Conservation (phyloP, 1,140 invertebrate genomes). For the Formica exsecta region DNA sequence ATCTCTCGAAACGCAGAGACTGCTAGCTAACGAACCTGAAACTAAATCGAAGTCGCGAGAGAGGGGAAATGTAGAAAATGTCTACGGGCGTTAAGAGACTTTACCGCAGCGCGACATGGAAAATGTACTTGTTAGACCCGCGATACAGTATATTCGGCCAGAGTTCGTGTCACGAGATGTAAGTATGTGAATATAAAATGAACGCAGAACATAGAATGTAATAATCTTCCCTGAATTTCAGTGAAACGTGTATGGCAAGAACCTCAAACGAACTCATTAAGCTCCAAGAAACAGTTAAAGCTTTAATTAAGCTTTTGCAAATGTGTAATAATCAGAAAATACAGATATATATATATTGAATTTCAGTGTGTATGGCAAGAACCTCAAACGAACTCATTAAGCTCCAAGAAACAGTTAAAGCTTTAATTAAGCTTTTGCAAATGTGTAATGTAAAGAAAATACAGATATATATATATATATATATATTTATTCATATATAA, state of each 20-base stretch:
- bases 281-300: conserved; percentile 20
- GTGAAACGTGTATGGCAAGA: conserved; percentile 5
- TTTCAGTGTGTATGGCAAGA: conserved; percentile 13
- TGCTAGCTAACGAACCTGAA: conserved; percentile 50
- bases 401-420: conserved; percentile 20
- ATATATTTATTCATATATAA: too few species aligned
- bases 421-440: conserved; percentile 11
- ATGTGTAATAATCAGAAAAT: conserved; percentile 26
- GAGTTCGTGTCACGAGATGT: conserved; percentile 26
- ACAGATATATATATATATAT: neutral
- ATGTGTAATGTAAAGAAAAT: conserved; percentile 27
- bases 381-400: conserved; percentile 33
- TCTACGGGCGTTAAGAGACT: conserved; percentile 56
- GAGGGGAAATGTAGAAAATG: conserved; percentile 25
- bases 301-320: conserved; percentile 11
- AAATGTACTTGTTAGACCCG: conserved; percentile 39
- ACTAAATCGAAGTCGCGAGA: conserved; percentile 25
- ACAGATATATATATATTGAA: neutral
- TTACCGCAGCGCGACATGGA: conserved; percentile 36
- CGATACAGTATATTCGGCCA: conserved; percentile 21
- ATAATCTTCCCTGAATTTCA: conserved; percentile 46
- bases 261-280: conserved; percentile 33
- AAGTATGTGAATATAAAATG: conserved; percentile 43
- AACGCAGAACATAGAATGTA: neutral
- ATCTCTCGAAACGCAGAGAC: conserved; percentile 10